phyloP scores from a whole-genome alignment of 2,888 invertebrate genomes.

The Lypha dubia region DNA sequence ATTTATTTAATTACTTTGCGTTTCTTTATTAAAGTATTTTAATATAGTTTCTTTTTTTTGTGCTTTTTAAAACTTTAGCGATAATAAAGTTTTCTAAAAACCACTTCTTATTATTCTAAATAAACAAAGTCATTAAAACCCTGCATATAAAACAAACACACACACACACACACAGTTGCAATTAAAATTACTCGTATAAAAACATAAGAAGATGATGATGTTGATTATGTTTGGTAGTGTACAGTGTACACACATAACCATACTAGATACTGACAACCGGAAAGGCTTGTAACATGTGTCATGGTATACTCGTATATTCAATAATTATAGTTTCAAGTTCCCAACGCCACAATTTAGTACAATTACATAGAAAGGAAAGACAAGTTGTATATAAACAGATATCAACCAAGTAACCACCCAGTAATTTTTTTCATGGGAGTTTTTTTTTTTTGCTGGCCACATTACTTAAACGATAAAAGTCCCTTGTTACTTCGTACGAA shows the following conservation, averaged over 20 bases:
- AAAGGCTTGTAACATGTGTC: constrained; percentile 23
- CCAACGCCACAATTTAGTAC: constrained; percentile 64
- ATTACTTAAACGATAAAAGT: constrained; percentile 57
- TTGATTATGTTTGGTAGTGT: not conserved
- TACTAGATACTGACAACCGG: not conserved
- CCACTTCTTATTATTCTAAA: constrained; percentile 44
- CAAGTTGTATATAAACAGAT: constrained; percentile 57
- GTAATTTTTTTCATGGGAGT: not conserved
- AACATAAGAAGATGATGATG: constrained; percentile 21
- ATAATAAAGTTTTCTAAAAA: constrained; percentile 22
- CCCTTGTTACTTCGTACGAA: constrained; percentile 29
- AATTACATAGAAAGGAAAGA: constrained; percentile 51
- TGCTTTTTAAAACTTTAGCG: not conserved
- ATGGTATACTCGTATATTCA: constrained; percentile 41
- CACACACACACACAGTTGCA: not conserved
- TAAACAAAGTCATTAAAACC: constrained; percentile 40
- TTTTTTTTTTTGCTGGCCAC: constrained; percentile 19
- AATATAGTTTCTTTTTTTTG: constrained; percentile 5
- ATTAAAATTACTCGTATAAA: not conserved
- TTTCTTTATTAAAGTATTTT: too few relatives aligned
- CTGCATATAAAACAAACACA: not conserved
- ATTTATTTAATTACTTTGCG: constrained; percentile 18
- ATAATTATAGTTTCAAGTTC: constrained; percentile 63
- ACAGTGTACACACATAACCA: too few relatives aligned
- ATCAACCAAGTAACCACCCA: constrained; percentile 25